Evolutionary conservation across 1,140 invertebrate species (phyloP).

Genomic region (Drosophila pallidifrons): DNA sequence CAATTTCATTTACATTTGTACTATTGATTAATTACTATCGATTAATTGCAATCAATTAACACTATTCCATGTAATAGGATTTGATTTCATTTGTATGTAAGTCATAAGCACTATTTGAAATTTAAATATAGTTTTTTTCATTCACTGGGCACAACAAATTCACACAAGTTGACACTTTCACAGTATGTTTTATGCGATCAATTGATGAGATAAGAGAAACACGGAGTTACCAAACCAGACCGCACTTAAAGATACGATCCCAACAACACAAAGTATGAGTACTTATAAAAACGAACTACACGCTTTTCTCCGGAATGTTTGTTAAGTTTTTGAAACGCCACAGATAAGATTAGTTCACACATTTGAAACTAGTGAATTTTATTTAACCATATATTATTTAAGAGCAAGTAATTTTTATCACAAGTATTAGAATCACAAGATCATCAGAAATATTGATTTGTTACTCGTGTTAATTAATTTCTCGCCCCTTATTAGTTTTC

Average conservation of each 20-base stretch:
- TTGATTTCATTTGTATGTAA: too few species aligned
- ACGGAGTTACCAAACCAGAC: not conserved
- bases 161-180: too few species aligned
- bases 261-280: constrained; percentile 3
- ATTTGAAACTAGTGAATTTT: not conserved
- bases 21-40: too few species aligned
- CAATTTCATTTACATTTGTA: too few species aligned
- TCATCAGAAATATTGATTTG: constrained; percentile 6
- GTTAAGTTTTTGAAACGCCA: constrained; percentile 2
- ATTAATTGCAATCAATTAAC: too few species aligned
- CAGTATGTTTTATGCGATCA: too few species aligned
- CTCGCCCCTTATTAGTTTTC: not conserved
- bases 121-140: too few species aligned
- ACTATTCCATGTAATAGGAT: too few species aligned
- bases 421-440: not conserved
- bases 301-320: constrained; percentile 19
- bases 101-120: too few species aligned
- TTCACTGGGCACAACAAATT: too few species aligned
- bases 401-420: constrained; percentile 6
- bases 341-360: constrained; percentile 41
- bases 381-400: not conserved
- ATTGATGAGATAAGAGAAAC: too few species aligned
- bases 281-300: constrained; percentile 30
- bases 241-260: constrained; percentile 15
- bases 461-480: constrained; percentile 27